Base-by-base conservation (phyloP, 2,888 invertebrate species). In the Euproctis similis region DNA sequence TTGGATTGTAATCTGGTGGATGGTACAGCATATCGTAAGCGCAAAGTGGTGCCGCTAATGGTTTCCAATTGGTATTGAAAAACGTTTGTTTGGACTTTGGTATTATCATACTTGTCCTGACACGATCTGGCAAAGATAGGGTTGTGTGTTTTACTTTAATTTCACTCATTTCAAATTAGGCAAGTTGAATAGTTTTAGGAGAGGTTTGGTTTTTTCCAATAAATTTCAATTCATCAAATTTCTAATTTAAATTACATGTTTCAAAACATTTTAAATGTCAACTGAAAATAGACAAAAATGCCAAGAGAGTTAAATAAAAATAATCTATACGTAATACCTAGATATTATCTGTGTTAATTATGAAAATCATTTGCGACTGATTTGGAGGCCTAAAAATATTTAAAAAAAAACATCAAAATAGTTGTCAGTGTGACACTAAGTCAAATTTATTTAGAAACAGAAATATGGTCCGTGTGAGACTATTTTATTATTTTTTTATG, bases 11-110 rank as follows among this genome's bases (percentile, higher is more conserved):
- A 31, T 80, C 78, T 0, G 81, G 82, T 0, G 82, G 80, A 33
- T 85, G 84, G 34, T 72, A 77, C 3, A 82, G 49, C 81, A 80
- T 84, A 18, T 84, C 84, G 32, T 85, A 85, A 0, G 78, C 67
- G 26, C 75, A 78, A 0, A 81, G 52, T 0, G 61, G 70, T 3
- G 47, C 47, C 1, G 48, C 37, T 16, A 55, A 55, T 0, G 66
- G 53, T 18, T 46, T 47, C 69, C 76, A 74, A 8, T 78, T 70
- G 0, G 78, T 80, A 31, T 82, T 82, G 31, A 71, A 81, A 39
- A 37, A 81, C 0, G 78, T 71, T 10, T 54, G 59, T 28, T 76
- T 61, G 0, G 81, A 76, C 0, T 57, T 65, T 1, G 80, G 81
- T 29, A 82, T 71, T n/a, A 82, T 38, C 76, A 82, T 77, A 27